A percentile compares a stretch with the other conserved stretches of the same genome.
phyloP scores from a whole-genome alignment of 2,113 vertebrate species.

The Mirounga angustirostris region DNA sequence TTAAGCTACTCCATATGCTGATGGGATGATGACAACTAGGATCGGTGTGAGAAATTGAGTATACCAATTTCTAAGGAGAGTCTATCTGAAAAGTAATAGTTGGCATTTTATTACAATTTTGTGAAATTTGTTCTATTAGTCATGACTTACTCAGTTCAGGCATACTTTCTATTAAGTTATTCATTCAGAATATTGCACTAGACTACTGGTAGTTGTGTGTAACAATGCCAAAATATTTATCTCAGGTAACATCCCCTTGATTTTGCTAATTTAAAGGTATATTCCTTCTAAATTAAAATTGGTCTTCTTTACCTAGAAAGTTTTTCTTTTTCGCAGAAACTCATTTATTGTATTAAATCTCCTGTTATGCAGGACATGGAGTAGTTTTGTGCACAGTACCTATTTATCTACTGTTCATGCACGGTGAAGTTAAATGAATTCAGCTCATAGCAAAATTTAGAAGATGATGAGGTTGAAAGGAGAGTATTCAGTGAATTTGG shows the following conservation, averaged over 20 bases:
- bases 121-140: conserved; percentile 54
- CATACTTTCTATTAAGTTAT: conserved; percentile 50
- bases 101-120: conserved; percentile 70
- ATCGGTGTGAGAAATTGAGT: conserved; percentile 67
- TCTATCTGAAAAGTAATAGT: conserved; percentile 56
- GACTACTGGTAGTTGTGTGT: not conserved
- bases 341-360: conserved; percentile 66
- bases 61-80: conserved; percentile 59
- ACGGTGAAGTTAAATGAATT: conserved; percentile 32
- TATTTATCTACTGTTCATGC: conserved; percentile 35
- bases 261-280: conserved; percentile 49
- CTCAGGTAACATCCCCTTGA: not conserved
- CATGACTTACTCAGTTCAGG: conserved; percentile 49
- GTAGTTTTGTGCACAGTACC: conserved; percentile 48
- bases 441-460: conserved; percentile 35
- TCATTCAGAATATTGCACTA: conserved; percentile 21
- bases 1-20: conserved; percentile 52
- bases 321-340: conserved; percentile 47
- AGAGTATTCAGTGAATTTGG: conserved; percentile 36
- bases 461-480: conserved; percentile 13
- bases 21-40: not conserved
- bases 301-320: conserved; percentile 20
- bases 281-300: conserved; percentile 67
- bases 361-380: conserved; percentile 35
- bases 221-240: conserved; percentile 62